These are phyloP conservation scores for Drosophila mojavensis DNA, from an alignment of 1,140 invertebrate species.

Conservation along the genomic window DNA sequence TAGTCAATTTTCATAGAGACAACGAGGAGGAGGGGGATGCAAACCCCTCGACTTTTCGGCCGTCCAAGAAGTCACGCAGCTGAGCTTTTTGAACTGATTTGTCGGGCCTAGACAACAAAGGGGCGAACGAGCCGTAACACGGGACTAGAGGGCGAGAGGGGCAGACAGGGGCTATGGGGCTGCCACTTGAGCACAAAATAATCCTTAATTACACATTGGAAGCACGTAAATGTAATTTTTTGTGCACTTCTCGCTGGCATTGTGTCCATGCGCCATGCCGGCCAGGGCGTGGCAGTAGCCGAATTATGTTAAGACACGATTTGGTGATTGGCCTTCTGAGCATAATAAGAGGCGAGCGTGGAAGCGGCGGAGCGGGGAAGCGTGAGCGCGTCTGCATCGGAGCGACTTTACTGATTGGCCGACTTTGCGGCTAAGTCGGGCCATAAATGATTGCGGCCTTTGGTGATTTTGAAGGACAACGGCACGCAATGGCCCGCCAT, in stretches of 20 bases:
- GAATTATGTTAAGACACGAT: conserved; percentile 82
- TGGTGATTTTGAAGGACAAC: conserved; percentile 52
- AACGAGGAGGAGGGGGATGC: conserved; percentile 39
- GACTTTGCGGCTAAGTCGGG: conserved; percentile 52
- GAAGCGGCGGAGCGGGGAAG: background rate
- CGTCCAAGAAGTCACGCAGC: conserved; percentile 56
- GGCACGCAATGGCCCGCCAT: conserved; percentile 32
- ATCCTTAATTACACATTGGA: conserved; percentile 82
- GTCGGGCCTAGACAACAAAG: conserved; percentile 68
- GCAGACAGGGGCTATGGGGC: conserved; percentile 1
- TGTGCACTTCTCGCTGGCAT: conserved; percentile 57
- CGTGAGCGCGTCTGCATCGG: conserved; percentile 6
- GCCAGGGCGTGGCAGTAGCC: conserved; percentile 33
- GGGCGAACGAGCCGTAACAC: conserved; percentile 12
- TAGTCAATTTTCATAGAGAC: conserved; percentile 73
- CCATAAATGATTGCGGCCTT: conserved; percentile 61
- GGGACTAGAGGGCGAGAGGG: background rate
- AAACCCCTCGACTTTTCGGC: conserved; percentile 15
- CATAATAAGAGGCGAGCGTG: conserved; percentile 33
- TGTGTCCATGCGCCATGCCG: conserved; percentile 43
- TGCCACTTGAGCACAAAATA: conserved; percentile 79
- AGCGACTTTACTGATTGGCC: conserved; percentile 55
- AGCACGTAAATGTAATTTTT: conserved; percentile 82
- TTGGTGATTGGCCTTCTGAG: conserved; percentile 68
- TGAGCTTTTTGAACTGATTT: conserved; percentile 78